phyloP scores from a whole-genome alignment of 2,113 vertebrate species.

The Columbina picui region DNA sequence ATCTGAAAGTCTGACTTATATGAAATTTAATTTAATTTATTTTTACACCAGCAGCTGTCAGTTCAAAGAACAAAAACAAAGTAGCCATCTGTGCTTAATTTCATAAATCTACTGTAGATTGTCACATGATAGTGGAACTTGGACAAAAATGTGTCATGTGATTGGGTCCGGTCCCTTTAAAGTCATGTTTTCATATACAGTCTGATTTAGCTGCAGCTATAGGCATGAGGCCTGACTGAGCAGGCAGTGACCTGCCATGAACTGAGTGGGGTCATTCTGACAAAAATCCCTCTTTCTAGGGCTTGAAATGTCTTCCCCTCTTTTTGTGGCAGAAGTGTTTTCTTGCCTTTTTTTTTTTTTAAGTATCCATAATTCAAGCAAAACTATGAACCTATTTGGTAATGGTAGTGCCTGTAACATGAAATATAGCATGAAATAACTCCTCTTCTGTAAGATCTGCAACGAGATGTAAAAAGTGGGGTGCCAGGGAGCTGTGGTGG shows the following conservation, averaged over 20 bases:
- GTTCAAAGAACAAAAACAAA: slow-evolving; percentile 87
- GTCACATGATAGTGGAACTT: slow-evolving; percentile 78
- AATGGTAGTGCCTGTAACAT: background rate
- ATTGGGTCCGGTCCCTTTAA: slow-evolving; percentile 59
- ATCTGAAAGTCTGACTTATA: slow-evolving; percentile 77
- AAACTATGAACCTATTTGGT: background rate
- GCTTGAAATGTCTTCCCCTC: background rate
- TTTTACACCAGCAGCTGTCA: slow-evolving; percentile 87
- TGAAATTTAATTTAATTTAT: slow-evolving; percentile 87
- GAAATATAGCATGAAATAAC: background rate
- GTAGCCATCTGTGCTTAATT: slow-evolving; percentile 86
- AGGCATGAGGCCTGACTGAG: background rate
- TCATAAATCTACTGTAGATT: slow-evolving; percentile 79
- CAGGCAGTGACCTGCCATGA: background rate
- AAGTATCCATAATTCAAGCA: background rate
- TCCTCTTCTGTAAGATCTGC: background rate
- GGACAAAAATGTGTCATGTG: slow-evolving; percentile 77
- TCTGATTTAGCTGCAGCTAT: slow-evolving; percentile 35
- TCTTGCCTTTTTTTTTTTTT: background rate
- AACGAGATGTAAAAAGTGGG: background rate
- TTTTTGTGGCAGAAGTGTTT: background rate
- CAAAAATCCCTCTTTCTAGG: background rate
- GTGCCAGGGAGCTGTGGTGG: background rate
- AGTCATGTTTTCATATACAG: slow-evolving; percentile 54
- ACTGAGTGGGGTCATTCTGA: slow-evolving; percentile 12